Evolutionary conservation across 2,888 invertebrate species (phyloP), one percentile per base, ranked within the genome.

Genomic region (Heliothis peltigera): DNA sequence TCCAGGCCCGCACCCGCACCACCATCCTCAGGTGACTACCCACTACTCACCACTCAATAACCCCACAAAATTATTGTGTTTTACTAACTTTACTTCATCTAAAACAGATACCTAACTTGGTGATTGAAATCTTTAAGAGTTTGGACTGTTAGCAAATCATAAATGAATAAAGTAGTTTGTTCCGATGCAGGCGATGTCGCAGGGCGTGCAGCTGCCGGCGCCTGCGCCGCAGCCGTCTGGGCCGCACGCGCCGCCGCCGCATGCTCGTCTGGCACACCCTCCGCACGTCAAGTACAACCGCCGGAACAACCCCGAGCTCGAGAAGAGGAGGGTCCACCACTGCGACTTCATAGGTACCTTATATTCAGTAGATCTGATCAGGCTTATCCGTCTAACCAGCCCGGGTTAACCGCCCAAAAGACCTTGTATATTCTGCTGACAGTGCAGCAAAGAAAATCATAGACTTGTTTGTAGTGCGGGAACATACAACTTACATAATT

Each of bases 291-390:
- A 97, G 87, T 99, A 98, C 95, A 99, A 99, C 95, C 96, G 99
- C 78, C 96, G 99, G 88, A 99, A 99, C 93, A 99, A 99, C 94
- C 99, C 99, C 0, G 99, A 99, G 91, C 94, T 99, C 82, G 99
- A 99, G 92, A 99, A 99, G 92, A 95, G 99, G 81, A 95, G 99
- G 87, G 98, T 99, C 84, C 99, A 99, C 90, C 98, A 98, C 93
- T 99, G 99, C 95, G 98, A 98, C 96, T 99, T 98, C 92, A 97
- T 98, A 91, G 98, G 98, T 98, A 93, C 32, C 32, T 32, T 12
- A 39, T n/a, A 39, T 39, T n/a, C 15, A 39, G 39, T 4, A 39
- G 4, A 15, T 4, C 32, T 32, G 12, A n/a, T 10, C 12, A 10
- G 32, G 1, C 32, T 10, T 10, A 10, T 12, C 32, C 32, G 10